phyloP scores from a whole-genome alignment of 1,140 invertebrate genomes.

The Ceratosolen fusciceps region DNA sequence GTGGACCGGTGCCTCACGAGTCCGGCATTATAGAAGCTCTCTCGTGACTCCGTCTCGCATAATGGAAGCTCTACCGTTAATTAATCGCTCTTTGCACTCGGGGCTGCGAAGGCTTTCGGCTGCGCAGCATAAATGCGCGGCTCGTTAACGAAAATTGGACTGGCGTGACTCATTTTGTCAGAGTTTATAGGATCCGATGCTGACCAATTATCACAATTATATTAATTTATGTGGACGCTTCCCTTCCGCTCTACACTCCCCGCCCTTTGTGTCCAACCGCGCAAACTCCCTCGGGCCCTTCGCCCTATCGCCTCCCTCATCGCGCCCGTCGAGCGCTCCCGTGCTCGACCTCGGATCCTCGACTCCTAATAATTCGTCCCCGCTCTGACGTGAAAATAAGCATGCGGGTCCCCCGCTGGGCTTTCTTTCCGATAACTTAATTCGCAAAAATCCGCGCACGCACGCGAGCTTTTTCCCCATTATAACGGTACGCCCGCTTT shows the following conservation, averaged over 20 bases:
- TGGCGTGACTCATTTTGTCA: conserved; percentile 42
- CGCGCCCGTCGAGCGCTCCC: background rate
- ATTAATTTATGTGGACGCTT: conserved; percentile 44
- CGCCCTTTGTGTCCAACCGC: background rate
- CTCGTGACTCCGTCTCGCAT: conserved; percentile 42
- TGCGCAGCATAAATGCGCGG: background rate
- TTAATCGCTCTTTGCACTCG: conserved; percentile 45
- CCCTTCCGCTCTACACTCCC: background rate
- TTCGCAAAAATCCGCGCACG: background rate
- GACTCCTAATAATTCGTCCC: background rate
- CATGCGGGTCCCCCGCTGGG: background rate
- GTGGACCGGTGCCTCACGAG: too few relatives aligned
- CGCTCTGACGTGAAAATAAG: background rate
- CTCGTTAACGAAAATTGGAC: conserved; percentile 50
- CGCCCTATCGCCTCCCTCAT: background rate
- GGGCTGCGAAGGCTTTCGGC: background rate
- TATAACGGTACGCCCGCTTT: background rate
- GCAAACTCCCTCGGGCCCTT: too few relatives aligned
- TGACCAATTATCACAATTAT: conserved; percentile 47
- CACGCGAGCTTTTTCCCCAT: background rate
- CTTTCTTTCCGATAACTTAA: background rate
- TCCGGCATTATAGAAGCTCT: conserved; percentile 27
- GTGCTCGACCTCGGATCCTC: background rate
- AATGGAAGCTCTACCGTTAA: conserved; percentile 42
- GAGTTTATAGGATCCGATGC: conserved; percentile 10